Evolutionary conservation across 2,888 invertebrate genomes (phyloP).

Genomic region (Melanophora roralis): DNA sequence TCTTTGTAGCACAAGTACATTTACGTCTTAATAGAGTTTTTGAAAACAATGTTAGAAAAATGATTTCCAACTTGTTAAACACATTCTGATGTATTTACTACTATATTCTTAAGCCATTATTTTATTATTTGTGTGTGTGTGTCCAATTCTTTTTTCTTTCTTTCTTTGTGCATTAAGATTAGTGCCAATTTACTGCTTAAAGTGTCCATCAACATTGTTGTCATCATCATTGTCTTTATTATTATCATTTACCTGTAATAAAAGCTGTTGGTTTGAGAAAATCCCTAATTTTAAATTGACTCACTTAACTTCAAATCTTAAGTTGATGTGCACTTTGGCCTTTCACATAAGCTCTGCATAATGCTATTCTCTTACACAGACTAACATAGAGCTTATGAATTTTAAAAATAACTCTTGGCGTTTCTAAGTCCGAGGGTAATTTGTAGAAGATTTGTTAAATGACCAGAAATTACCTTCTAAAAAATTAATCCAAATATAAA

Average conservation of each 20-base stretch:
- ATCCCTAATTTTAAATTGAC: constrained; percentile 51
- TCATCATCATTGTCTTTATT: background rate
- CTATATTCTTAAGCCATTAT: background rate
- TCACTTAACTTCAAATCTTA: constrained; percentile 45
- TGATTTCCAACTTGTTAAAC: constrained; percentile 12
- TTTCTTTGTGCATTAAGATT: constrained; percentile 2
- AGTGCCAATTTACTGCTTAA: constrained; percentile 30
- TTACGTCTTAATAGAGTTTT: background rate
- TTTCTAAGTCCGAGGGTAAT: background rate
- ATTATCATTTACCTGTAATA: constrained; percentile 28
- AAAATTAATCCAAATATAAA: too few relatives aligned
- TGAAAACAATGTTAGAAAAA: background rate
- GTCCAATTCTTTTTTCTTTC: too few relatives aligned
- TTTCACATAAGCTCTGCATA: constrained; percentile 39
- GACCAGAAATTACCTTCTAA: too few relatives aligned
- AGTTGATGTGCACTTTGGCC: constrained; percentile 51
- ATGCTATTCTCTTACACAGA: constrained; percentile 23
- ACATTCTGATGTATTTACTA: background rate
- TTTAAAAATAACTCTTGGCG: background rate
- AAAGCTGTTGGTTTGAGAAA: constrained; percentile 16
- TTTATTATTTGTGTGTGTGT: background rate
- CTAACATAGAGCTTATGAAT: background rate
- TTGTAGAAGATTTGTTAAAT: too few relatives aligned
- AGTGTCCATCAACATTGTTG: constrained; percentile 23
- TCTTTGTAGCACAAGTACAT: background rate